Conservation (phyloP, 2,113 vertebrate species). For the Rousettus leschenaultii region DNA sequence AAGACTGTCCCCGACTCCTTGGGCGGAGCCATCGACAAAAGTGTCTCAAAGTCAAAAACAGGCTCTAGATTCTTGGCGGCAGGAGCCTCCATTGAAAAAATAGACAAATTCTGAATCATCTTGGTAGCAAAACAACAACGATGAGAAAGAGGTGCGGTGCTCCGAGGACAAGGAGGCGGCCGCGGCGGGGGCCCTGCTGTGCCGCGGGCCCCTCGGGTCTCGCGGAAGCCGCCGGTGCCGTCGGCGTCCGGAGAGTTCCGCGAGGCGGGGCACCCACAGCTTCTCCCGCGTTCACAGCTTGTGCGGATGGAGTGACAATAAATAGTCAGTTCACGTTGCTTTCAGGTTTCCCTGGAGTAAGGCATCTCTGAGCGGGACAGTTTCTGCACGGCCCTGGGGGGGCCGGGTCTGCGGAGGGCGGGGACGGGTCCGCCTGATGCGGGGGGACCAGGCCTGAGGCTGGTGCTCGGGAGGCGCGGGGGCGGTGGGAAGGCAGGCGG, state of each 20-base stretch:
- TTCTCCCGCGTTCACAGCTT: slow-evolving; percentile 79
- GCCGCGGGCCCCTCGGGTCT: slow-evolving; percentile 82
- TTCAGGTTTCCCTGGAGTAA: slow-evolving; percentile 70
- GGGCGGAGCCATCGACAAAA: slow-evolving; percentile 83
- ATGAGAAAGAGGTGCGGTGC: slow-evolving; percentile 88
- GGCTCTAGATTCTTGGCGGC: slow-evolving; percentile 77
- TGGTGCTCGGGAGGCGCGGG: too few species aligned
- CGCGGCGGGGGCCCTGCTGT: slow-evolving; percentile 79
- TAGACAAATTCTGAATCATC: slow-evolving; percentile 83
- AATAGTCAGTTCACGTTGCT: slow-evolving; percentile 79
- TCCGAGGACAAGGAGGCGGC: slow-evolving; percentile 79
- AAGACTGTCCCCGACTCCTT: slow-evolving; percentile 89
- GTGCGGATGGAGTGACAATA: slow-evolving; percentile 79
- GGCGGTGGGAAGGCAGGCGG: neutral
- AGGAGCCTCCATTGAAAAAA: slow-evolving; percentile 79
- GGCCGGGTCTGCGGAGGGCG: neutral
- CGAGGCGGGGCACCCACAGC: slow-evolving; percentile 73
- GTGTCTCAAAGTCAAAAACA: slow-evolving; percentile 81
- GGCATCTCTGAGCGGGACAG: slow-evolving; percentile 81
- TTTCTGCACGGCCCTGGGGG: slow-evolving; percentile 77
- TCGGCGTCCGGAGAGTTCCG: slow-evolving; percentile 79
- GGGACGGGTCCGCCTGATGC: neutral
- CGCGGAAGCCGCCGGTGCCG: slow-evolving; percentile 77
- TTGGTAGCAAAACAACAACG: slow-evolving; percentile 84
- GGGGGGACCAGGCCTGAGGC: too few species aligned